A percentile compares a stretch with the other conserved stretches of the same genome.
Evolutionary conservation across 2,113 vertebrate genomes (phyloP).

Genomic region (Eulemur rufifrons): DNA sequence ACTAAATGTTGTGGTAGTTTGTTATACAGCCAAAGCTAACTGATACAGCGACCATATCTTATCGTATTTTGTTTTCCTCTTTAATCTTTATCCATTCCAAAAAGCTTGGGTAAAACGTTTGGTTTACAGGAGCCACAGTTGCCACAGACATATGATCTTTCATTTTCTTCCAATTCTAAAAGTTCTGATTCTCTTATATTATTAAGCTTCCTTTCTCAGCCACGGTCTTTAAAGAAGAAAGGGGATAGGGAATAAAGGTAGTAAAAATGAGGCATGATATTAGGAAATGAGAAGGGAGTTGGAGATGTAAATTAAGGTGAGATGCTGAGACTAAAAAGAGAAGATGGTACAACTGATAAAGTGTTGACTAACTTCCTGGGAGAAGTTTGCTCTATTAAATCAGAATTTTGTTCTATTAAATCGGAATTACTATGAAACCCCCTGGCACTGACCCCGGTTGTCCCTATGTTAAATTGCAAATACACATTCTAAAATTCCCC

Average conservation of each 20-base stretch:
- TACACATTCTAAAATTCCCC: constrained; percentile 50
- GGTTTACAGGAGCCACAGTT: background rate
- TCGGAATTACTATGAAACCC: constrained; percentile 37
- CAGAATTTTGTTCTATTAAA: constrained; percentile 6
- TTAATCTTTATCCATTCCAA: background rate
- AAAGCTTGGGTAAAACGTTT: background rate
- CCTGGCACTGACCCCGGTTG: background rate
- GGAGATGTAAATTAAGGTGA: background rate
- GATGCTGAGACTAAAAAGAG: background rate
- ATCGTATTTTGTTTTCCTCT: background rate
- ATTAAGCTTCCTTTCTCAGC: background rate
- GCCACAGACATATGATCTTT: background rate
- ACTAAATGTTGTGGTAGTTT: background rate
- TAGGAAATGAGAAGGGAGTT: constrained; percentile 1
- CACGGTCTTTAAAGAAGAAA: background rate
- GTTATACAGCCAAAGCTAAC: background rate
- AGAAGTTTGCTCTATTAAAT: background rate
- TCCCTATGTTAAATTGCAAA: constrained; percentile 40
- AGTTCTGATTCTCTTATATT: background rate
- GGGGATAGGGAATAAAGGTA: background rate
- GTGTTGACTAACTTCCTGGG: background rate
- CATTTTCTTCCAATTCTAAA: constrained; percentile 36
- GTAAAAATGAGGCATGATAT: background rate
- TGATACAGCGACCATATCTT: background rate
- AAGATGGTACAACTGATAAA: background rate